Percentiles rank a stretch among this genome's conserved stretches.
Evolutionary conservation across 2,888 invertebrate genomes (phyloP).

Genomic region (Pelosia muscerda): DNA sequence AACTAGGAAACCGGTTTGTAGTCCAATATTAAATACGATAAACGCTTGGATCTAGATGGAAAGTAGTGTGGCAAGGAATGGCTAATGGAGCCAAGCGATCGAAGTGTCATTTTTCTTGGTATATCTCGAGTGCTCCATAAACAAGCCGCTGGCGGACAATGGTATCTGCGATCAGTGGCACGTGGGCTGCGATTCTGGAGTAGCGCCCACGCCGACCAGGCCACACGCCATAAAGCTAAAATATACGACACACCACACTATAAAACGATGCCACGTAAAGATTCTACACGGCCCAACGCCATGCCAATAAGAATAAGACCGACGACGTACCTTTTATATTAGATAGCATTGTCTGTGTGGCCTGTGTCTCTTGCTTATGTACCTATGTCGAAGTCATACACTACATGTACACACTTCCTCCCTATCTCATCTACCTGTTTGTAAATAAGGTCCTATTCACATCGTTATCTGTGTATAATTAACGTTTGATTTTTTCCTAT

Average conservation of each 20-base stretch:
- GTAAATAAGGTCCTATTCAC: slow-evolving; percentile 24
- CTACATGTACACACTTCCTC: slow-evolving; percentile 47
- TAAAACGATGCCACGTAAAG: slow-evolving; percentile 76
- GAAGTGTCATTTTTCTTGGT: slow-evolving; percentile 73
- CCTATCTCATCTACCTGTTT: slow-evolving; percentile 32
- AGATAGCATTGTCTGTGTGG: slow-evolving; percentile 72
- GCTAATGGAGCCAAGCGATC: slow-evolving; percentile 68
- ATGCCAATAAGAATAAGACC: slow-evolving; percentile 75
- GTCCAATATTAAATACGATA: slow-evolving; percentile 37
- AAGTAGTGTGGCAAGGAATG: slow-evolving; percentile 51
- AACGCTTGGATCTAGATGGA: slow-evolving; percentile 42
- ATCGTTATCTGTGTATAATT: slow-evolving; percentile 1
- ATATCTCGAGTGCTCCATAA: slow-evolving; percentile 75
- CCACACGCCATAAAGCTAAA: slow-evolving; percentile 74
- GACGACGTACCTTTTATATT: slow-evolving; percentile 70
- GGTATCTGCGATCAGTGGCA: slow-evolving; percentile 79
- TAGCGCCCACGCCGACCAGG: slow-evolving; percentile 79
- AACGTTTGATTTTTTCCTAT: background rate
- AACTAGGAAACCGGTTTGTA: slow-evolving; percentile 25
- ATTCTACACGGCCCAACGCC: slow-evolving; percentile 71
- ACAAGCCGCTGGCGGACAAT: slow-evolving; percentile 78
- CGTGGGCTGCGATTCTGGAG: slow-evolving; percentile 81
- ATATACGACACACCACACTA: slow-evolving; percentile 75
- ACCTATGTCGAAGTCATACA: slow-evolving; percentile 42
- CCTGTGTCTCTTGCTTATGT: slow-evolving; percentile 49